A percentile compares a stretch with the other conserved stretches of the same genome.
phyloP scores from a whole-genome alignment of 2,888 invertebrate species.

The Athalia cordata region DNA sequence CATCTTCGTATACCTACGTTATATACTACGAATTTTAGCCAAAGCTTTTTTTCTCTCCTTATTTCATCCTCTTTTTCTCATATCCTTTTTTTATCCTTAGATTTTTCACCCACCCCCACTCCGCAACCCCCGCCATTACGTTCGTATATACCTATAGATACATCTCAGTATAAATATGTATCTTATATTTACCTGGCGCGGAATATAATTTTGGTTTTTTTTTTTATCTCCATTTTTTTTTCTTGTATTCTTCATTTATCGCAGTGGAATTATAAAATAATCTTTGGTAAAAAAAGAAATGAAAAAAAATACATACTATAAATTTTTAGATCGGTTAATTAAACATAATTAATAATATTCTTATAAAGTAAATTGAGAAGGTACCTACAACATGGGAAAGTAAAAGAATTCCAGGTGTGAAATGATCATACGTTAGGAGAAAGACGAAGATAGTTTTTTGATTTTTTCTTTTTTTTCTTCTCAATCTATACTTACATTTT shows the following conservation, averaged over 20 bases:
- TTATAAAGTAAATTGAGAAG: too few species aligned
- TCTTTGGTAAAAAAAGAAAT: background rate
- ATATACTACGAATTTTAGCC: background rate
- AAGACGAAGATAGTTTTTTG: background rate
- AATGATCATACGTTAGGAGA: background rate
- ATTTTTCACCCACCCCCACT: background rate
- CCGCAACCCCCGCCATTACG: background rate
- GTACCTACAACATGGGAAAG: too few species aligned
- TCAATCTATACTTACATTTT: background rate
- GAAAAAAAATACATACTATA: too few species aligned
- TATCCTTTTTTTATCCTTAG: background rate
- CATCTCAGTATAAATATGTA: background rate
- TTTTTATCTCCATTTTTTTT: too few species aligned
- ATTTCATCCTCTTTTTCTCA: background rate
- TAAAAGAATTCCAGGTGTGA: too few species aligned
- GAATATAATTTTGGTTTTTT: background rate
- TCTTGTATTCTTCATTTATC: background rate
- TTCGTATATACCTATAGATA: constrained; percentile 1
- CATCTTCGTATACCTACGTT: background rate
- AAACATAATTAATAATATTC: too few species aligned
- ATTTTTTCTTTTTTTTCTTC: background rate
- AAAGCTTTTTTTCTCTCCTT: background rate
- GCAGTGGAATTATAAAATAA: background rate
- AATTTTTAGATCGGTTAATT: too few species aligned
- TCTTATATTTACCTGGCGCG: background rate